Percentiles rank a stretch among this genome's conserved stretches.
These are phyloP conservation scores for Varanus salvator DNA, from an alignment of 2,113 vertebrate species.

Conservation along the genomic window DNA sequence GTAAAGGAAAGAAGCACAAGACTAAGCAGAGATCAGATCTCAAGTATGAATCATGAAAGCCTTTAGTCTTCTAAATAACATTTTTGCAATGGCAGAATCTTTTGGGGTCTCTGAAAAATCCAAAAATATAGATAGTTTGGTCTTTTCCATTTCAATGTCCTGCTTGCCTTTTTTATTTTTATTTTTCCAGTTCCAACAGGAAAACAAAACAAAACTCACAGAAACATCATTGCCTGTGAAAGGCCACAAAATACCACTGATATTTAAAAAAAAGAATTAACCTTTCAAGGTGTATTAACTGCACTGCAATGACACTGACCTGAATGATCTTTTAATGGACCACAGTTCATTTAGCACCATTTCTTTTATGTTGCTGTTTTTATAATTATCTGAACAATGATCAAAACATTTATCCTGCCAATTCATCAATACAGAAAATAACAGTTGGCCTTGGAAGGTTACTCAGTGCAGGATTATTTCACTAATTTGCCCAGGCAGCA, in stretches of 20 bases:
- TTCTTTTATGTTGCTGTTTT: slow-evolving; percentile 62
- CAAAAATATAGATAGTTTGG: slow-evolving; percentile 48
- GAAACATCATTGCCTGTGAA: slow-evolving; percentile 64
- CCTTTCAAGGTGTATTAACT: slow-evolving; percentile 73
- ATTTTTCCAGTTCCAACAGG: slow-evolving; percentile 7
- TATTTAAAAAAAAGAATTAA: slow-evolving; percentile 78
- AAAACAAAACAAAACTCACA: too few species aligned
- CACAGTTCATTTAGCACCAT: slow-evolving; percentile 55
- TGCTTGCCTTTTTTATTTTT: slow-evolving; percentile 50
- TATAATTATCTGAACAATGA: slow-evolving; percentile 50
- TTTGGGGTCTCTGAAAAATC: slow-evolving; percentile 56
- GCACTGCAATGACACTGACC: slow-evolving; percentile 70
- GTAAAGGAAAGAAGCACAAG: slow-evolving; percentile 57
- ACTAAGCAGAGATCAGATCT: slow-evolving; percentile 70
- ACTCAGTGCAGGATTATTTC: slow-evolving; percentile 37
- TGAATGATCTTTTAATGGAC: slow-evolving; percentile 40
- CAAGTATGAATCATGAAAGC: slow-evolving; percentile 45
- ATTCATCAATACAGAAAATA: slow-evolving; percentile 51
- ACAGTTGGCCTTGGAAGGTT: slow-evolving; percentile 26
- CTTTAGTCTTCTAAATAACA: slow-evolving; percentile 57
- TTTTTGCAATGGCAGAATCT: slow-evolving; percentile 61
- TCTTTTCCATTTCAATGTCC: slow-evolving; percentile 62
- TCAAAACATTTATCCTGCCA: slow-evolving; percentile 55
- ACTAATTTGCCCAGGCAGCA: slow-evolving; percentile 53
- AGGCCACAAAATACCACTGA: slow-evolving; percentile 78